phyloP scores from a whole-genome alignment of 2,113 vertebrate species.

The Bufo bufo region DNA sequence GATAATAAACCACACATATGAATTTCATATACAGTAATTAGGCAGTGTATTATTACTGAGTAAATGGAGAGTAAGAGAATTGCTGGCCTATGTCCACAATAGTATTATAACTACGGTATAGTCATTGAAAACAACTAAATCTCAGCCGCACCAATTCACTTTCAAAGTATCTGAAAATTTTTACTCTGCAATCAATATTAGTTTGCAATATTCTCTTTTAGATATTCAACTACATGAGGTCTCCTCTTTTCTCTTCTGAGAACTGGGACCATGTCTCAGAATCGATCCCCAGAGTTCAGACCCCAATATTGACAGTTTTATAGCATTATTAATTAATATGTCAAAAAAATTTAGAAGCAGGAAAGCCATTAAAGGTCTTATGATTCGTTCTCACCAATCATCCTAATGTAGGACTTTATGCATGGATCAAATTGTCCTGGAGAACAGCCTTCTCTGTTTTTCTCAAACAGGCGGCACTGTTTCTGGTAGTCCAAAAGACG shows the following conservation, averaged over 20 bases:
- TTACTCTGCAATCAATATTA: neutral
- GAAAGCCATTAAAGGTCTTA: too few relatives aligned
- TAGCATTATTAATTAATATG: too few relatives aligned
- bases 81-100: neutral
- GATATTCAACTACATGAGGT: neutral
- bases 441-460: slow-evolving; percentile 69
- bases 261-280: neutral
- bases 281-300: neutral
- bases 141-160: neutral
- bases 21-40: neutral
- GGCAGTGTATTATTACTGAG: neutral
- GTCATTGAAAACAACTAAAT: neutral
- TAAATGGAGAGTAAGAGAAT: neutral
- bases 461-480: slow-evolving; percentile 72
- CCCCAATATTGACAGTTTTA: too few relatives aligned
- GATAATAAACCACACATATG: neutral
- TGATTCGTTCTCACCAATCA: slow-evolving; percentile 75
- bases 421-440: slow-evolving; percentile 70
- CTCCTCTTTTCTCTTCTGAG: neutral
- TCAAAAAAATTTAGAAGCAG: too few relatives aligned
- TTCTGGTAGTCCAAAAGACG: slow-evolving; percentile 79
- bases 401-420: slow-evolving; percentile 78
- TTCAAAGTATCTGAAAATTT: neutral
- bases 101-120: neutral
- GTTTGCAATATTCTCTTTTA: neutral